These are phyloP conservation scores for Heterodera filipjevi DNA, from an alignment of 2,888 invertebrate genomes.

Conservation along the genomic window DNA sequence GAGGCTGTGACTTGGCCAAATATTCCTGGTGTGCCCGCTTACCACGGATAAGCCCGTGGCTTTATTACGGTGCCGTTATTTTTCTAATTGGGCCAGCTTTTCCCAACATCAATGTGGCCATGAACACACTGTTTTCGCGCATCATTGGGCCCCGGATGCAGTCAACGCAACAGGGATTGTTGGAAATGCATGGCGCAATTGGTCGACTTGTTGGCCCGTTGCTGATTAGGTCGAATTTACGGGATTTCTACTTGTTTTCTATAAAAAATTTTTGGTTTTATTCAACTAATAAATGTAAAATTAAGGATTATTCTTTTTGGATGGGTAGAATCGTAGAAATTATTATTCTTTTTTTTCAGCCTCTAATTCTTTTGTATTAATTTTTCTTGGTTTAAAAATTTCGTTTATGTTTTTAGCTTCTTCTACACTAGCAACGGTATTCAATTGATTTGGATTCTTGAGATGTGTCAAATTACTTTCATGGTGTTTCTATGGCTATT, in stretches of 20 bases:
- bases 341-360: background rate
- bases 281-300: background rate
- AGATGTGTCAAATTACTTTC: slow-evolving; percentile 25
- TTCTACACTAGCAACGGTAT: slow-evolving; percentile 29
- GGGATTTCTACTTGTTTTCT: background rate
- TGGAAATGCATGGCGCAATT: slow-evolving; percentile 30
- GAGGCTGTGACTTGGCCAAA: slow-evolving; percentile 34
- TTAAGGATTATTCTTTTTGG: background rate
- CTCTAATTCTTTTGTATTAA: background rate
- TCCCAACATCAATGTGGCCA: slow-evolving; percentile 38
- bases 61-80: slow-evolving; percentile 36
- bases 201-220: slow-evolving; percentile 23
- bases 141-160: slow-evolving; percentile 31
- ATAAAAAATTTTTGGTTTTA: background rate
- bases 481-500: slow-evolving; percentile 29
- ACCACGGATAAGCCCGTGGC: slow-evolving; percentile 37
- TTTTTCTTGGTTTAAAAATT: slow-evolving; percentile 4
- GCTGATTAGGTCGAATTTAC: slow-evolving; percentile 20
- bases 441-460: slow-evolving; percentile 31
- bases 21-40: slow-evolving; percentile 37
- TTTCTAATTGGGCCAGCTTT: slow-evolving; percentile 40
- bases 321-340: no score
- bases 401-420: slow-evolving; percentile 15
- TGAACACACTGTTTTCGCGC: slow-evolving; percentile 38
- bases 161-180: slow-evolving; percentile 26